phyloP scores from a whole-genome alignment of 1,140 invertebrate species.

The Pollicipes pollicipes region DNA sequence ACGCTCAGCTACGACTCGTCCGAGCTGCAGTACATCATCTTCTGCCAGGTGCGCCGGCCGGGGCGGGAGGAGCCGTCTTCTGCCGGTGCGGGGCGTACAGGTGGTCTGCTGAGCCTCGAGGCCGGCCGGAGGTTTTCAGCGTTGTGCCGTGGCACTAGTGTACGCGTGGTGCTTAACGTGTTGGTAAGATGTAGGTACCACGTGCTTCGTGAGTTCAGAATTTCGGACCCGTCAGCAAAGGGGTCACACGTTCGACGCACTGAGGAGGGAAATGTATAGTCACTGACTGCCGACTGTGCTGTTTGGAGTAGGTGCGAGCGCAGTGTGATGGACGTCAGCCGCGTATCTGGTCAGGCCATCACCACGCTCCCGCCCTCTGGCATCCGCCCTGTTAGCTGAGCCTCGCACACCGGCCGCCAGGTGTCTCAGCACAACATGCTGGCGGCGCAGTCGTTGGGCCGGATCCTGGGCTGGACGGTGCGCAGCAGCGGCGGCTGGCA shows the following conservation, averaged over 20 bases:
- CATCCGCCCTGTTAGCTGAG: too few species aligned
- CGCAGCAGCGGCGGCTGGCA: constrained; percentile 25
- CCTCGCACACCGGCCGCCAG: too few species aligned
- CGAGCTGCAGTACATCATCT: constrained; percentile 76
- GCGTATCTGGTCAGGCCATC: too few species aligned
- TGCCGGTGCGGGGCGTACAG: too few species aligned
- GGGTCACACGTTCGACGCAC: too few species aligned
- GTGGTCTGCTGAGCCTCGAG: too few species aligned
- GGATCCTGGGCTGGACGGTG: constrained; percentile 60
- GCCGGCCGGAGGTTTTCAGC: too few species aligned
- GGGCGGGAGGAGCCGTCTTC: not conserved
- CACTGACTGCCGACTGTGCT: too few species aligned
- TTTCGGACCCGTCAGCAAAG: not conserved
- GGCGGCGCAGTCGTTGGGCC: constrained; percentile 66
- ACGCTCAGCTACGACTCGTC: constrained; percentile 85
- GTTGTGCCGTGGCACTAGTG: not conserved
- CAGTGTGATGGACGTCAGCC: too few species aligned
- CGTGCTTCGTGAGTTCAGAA: not conserved
- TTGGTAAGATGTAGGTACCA: constrained; percentile 17
- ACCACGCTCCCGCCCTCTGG: too few species aligned
- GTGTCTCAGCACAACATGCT: constrained; percentile 84
- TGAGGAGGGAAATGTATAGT: too few species aligned
- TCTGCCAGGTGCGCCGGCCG: constrained; percentile 52
- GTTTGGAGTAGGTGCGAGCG: too few species aligned
- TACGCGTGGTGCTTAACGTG: constrained; percentile 4